Base-by-base conservation (phyloP, 2,888 invertebrate species). In the Ditula angustiorana region DNA sequence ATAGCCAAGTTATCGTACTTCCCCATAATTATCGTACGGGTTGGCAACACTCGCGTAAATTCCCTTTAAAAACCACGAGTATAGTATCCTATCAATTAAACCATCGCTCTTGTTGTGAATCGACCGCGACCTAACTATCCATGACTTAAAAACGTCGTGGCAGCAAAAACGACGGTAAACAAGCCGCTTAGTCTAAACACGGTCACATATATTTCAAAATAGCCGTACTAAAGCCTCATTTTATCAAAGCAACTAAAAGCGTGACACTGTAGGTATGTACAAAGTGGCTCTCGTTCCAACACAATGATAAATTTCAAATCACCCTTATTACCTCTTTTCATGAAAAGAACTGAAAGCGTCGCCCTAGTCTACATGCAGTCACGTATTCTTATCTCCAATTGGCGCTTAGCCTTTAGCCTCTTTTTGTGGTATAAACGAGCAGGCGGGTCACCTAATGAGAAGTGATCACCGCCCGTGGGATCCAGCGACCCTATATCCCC, bases 271-370 rank as follows among this genome's bases (percentile, higher is more conserved):
- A 8, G 11, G n/a, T n/a, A n/a, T n/a, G n/a, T n/a, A n/a, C n/a
- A 37, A 33, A 13, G 0, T 37, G 2, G 35, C 5, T 1, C 13
- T 37, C 13, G 13, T 37, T 2, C 5, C 5, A 35, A 37, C 35
- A 7, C 13, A 16, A 16, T 16, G 5, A 37, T 16, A 37, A 5
- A 37, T 37, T 37, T 37, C 13, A 5, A 16, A 37, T 13, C 35
- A 37, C 13, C 13, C 35, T 5, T 16, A 16, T 16, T 13, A 13
- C 13, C 35, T 21, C 28, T 7, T 16, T 8, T 26, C 26, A n/a
- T 24, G 26, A 10, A 67, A 67, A 69, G 62, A 50, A 63, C 35
- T 67, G 69, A 69, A 71, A 62, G 68, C 49, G n/a, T n/a, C n/a
- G n/a, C n/a, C n/a, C n/a, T n/a, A n/a, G n/a, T n/a, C n/a, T n/a